A percentile compares a stretch with the other conserved stretches of the same genome.
phyloP scores from a whole-genome alignment of 2,888 invertebrate genomes.

The Apotomis turbidana region DNA sequence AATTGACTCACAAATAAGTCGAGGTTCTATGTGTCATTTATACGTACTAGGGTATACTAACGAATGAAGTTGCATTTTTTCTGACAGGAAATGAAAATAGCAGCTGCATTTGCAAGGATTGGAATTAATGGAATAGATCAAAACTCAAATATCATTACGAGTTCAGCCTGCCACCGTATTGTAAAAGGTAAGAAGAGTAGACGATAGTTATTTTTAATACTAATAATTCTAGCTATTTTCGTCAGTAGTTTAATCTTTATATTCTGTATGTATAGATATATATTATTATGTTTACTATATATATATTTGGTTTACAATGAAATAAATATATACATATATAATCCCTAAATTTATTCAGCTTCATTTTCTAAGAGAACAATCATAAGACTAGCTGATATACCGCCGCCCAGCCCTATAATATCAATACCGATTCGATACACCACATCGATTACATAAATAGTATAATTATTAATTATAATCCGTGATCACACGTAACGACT shows the following conservation, averaged over 20 bases:
- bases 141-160: slow-evolving; percentile 4
- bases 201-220: slow-evolving; percentile 42
- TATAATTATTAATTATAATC: slow-evolving; percentile 39
- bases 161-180: slow-evolving; percentile 28
- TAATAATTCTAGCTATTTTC: slow-evolving; percentile 49
- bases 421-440: slow-evolving; percentile 50
- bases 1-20: slow-evolving; percentile 43
- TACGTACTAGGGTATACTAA: not conserved
- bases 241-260: slow-evolving; percentile 52
- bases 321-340: slow-evolving; percentile 46
- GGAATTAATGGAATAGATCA: slow-evolving; percentile 7
- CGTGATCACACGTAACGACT: slow-evolving; percentile 47
- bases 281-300: slow-evolving; percentile 46
- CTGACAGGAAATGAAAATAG: not conserved
- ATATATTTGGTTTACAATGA: slow-evolving; percentile 65
- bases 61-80: slow-evolving; percentile 7
- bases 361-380: slow-evolving; percentile 40
- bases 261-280: slow-evolving; percentile 46
- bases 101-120: slow-evolving; percentile 8
- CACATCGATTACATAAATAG: slow-evolving; percentile 52
- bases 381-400: slow-evolving; percentile 55
- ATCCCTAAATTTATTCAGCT: slow-evolving; percentile 46
- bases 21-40: slow-evolving; percentile 44
- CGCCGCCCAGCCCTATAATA: slow-evolving; percentile 42
- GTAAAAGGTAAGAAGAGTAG: slow-evolving; percentile 44